Conservation (phyloP, 2,113 vertebrate species). For the Tupaia tana region DNA sequence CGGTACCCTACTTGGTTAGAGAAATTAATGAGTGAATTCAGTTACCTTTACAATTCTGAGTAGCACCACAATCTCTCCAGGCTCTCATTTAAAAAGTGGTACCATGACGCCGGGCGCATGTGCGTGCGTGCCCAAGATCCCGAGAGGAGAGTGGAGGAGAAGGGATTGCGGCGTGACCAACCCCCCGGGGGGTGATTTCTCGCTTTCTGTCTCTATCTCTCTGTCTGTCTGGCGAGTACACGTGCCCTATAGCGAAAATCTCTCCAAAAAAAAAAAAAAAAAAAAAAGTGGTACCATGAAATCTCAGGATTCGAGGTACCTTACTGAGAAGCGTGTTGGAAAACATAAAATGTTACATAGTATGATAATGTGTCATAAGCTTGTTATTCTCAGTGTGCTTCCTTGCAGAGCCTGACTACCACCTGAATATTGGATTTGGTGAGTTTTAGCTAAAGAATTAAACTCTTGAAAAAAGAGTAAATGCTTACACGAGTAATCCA, state of each 20-base stretch:
- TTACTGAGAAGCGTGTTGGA: neutral
- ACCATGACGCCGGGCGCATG: no score
- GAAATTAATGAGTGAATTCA: conserved; percentile 17
- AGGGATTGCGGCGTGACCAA: no score
- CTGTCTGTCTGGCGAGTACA: no score
- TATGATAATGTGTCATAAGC: neutral
- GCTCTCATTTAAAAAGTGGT: conserved; percentile 8
- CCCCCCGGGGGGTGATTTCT: no score
- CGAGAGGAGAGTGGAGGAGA: no score
- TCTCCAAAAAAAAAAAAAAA: no score
- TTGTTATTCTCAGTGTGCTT: neutral
- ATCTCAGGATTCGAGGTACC: neutral
- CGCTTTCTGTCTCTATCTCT: no score
- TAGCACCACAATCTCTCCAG: conserved; percentile 16
- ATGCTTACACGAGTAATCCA: neutral
- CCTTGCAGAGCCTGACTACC: neutral
- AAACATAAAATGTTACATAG: neutral
- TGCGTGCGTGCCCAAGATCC: no score
- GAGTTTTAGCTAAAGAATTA: conserved; percentile 26
- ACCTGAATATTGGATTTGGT: conserved; percentile 44
- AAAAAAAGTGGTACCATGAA: neutral
- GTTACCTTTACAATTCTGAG: neutral
- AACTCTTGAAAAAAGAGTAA: conserved; percentile 51
- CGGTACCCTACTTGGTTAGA: neutral
- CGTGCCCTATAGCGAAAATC: no score